A percentile compares a stretch with the other conserved stretches of the same genome.
These are phyloP conservation scores for Lordiphosa fenestrarum DNA, from an alignment of 2,888 invertebrate species.

Conservation along the genomic window DNA sequence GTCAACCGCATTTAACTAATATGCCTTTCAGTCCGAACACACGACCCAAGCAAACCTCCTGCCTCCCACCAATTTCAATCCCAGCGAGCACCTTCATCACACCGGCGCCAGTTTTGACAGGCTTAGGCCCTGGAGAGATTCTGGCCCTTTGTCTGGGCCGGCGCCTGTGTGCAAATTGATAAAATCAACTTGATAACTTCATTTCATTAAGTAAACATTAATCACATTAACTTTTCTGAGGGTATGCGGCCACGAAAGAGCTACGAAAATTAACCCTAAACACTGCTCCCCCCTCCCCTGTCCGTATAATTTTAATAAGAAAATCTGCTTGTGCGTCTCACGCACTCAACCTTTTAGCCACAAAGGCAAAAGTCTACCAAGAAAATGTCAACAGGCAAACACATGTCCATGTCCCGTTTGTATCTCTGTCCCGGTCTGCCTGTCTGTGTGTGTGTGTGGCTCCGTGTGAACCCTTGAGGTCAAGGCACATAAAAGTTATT, in stretches of 20 bases:
- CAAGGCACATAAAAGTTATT: constrained; percentile 71
- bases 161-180: constrained; percentile 65
- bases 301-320: constrained; percentile 59
- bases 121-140: constrained; percentile 29
- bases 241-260: constrained; percentile 26
- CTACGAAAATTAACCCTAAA: constrained; percentile 68
- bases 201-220: constrained; percentile 75
- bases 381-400: constrained; percentile 67
- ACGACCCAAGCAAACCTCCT: constrained; percentile 19
- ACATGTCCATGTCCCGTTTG: constrained; percentile 18
- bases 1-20: constrained; percentile 59
- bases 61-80: constrained; percentile 20
- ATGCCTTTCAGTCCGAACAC: constrained; percentile 33
- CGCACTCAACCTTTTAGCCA: constrained; percentile 49
- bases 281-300: constrained; percentile 11
- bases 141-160: constrained; percentile 48
- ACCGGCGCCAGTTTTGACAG: constrained; percentile 53
- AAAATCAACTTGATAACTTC: constrained; percentile 75
- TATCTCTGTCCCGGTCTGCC: constrained; percentile 3
- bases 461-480: constrained; percentile 50
- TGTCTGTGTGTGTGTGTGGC: constrained; percentile 5
- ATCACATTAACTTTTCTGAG: constrained; percentile 69
- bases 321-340: constrained; percentile 44
- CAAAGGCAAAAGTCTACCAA: constrained; percentile 58
- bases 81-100: constrained; percentile 50